These are phyloP conservation scores for Sesamia inferens DNA, from an alignment of 2,888 invertebrate species.

Conservation along the genomic window DNA sequence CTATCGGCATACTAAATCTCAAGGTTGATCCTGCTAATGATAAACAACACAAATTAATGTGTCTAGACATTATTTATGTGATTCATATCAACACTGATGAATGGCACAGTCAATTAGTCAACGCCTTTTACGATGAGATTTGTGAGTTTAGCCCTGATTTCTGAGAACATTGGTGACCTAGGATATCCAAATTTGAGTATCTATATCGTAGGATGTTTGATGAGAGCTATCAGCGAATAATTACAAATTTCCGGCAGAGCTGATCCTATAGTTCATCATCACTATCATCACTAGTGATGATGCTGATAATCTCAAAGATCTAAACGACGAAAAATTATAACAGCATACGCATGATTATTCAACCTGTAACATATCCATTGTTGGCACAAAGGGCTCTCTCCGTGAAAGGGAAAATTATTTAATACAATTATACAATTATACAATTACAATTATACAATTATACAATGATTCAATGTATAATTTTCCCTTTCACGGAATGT, in stretches of 20 bases:
- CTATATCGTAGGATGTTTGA: not conserved
- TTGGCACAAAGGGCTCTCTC: no score
- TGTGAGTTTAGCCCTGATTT: conserved; percentile 15
- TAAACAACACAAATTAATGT: conserved; percentile 29
- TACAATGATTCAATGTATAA: no score
- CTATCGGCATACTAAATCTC: conserved; percentile 2
- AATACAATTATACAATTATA: no score
- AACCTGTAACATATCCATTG: no score
- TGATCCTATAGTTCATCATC: not conserved
- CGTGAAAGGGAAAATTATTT: no score
- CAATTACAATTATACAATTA: no score
- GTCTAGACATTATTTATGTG: conserved; percentile 45
- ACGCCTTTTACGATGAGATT: conserved; percentile 33
- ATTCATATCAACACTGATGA: conserved; percentile 43
- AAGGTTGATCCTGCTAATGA: conserved; percentile 34
- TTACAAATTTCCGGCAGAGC: not conserved
- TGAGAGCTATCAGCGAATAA: not conserved
- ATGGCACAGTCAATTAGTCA: conserved; percentile 38
- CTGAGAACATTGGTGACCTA: conserved; percentile 32
- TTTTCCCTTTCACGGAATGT: no score
- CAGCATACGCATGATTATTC: no score
- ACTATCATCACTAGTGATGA: no score
- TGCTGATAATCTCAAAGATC: not conserved
- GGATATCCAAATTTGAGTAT: conserved; percentile 32
- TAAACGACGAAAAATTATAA: no score